Evolutionary conservation across 2,113 vertebrate species (phyloP), one percentile per base, ranked within the genome.

Genomic region (Hippocampus guttulatus): DNA sequence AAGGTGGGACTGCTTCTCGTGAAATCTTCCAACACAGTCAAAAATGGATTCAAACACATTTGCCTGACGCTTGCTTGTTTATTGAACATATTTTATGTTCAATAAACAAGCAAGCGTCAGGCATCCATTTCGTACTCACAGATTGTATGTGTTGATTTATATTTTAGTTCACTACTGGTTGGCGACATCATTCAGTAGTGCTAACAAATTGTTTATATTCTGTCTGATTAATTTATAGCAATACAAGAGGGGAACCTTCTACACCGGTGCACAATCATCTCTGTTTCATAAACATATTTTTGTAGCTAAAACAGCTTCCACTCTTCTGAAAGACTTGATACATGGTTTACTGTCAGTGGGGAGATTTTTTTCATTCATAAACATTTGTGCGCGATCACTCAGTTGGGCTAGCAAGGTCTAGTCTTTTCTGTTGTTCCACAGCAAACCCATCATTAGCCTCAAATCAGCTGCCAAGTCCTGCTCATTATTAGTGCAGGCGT

Each of bases 11-110:
- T 58, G 5, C 57, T 23, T 65, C 68, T 74, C 40, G 38, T 55
- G 75, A 71, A 77, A 80, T 67, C 55, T 62, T 60, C 5, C 1
- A 43, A 41, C 8, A 40, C 0, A 12, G n/a, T 25, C 41, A 12
- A 43, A 41, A 41, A 64, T 27, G 9, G 25, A n/a, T n/a, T 41
- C 21, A 41, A 43, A 23, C 33, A 38, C 45, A 49, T 63, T 74
- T 67, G 63, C n/a, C n/a, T n/a, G n/a, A n/a, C n/a, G n/a, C n/a
- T n/a, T n/a, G n/a, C n/a, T n/a, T n/a, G n/a, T n/a, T n/a, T n/a
- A n/a, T n/a, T n/a, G n/a, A n/a, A n/a, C n/a, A n/a, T n/a, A n/a
- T n/a, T n/a, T n/a, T n/a, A n/a, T n/a, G n/a, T n/a, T n/a, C n/a
- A n/a, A n/a, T n/a, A n/a, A n/a, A n/a, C n/a, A n/a, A n/a, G n/a